A percentile compares a stretch with the other conserved stretches of the same genome.
These are phyloP conservation scores for Euwallacea fornicatus DNA, from an alignment of 1,140 invertebrate genomes.

Conservation along the genomic window DNA sequence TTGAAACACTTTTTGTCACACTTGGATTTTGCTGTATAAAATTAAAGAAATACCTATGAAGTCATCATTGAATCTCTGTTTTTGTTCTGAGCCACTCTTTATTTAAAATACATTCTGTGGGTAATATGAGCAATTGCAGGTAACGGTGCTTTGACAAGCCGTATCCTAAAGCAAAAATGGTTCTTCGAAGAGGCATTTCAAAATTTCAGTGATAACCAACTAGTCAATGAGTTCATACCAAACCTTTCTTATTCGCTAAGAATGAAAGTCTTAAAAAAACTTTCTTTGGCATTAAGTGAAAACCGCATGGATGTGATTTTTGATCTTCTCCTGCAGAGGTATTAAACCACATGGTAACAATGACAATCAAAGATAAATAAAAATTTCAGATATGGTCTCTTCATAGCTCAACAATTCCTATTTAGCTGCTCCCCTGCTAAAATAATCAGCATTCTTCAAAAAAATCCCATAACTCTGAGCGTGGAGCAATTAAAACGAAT, in stretches of 20 bases:
- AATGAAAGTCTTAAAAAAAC: slow-evolving; percentile 22
- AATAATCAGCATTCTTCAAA: slow-evolving; percentile 10
- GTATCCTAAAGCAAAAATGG: slow-evolving; percentile 29
- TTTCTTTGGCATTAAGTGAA: slow-evolving; percentile 13
- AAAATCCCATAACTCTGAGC: slow-evolving; percentile 9
- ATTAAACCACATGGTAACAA: neutral
- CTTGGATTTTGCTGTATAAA: no score
- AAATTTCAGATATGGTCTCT: slow-evolving; percentile 29
- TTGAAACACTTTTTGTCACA: no score
- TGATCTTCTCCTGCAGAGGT: slow-evolving; percentile 17
- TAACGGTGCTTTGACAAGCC: slow-evolving; percentile 14
- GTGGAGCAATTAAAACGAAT: slow-evolving; percentile 24
- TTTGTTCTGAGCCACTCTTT: no score
- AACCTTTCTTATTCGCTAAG: slow-evolving; percentile 6
- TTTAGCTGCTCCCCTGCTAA: slow-evolving; percentile 22
- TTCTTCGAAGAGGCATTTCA: slow-evolving; percentile 21
- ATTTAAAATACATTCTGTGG: no score
- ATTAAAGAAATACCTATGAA: no score
- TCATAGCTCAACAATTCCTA: slow-evolving; percentile 12
- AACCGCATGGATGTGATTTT: slow-evolving; percentile 16
- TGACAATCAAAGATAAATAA: neutral
- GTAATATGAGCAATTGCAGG: neutral
- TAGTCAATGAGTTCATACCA: slow-evolving; percentile 19
- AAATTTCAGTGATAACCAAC: neutral
- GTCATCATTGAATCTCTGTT: no score